A percentile compares a stretch with the other conserved stretches of the same genome.
Conservation (phyloP, 2,888 invertebrate species). For the Penaeus monodon region DNA sequence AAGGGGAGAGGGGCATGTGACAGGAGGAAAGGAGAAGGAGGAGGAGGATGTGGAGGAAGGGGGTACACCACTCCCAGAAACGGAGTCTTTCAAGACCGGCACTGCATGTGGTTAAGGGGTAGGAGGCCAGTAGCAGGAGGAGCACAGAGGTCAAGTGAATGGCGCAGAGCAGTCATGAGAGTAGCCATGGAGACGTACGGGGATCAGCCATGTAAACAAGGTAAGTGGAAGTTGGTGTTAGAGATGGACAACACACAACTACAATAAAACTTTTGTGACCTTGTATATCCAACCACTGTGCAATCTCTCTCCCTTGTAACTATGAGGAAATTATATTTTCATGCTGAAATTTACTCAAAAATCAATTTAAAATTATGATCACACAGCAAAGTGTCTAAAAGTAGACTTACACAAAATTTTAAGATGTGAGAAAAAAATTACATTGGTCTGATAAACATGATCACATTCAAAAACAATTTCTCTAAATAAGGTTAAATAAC, state of each 20-base stretch:
- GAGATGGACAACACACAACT: conserved; percentile 11
- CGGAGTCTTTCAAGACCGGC: conserved; percentile 15
- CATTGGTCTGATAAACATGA: no score
- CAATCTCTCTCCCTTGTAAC: no score
- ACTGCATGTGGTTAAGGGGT: background rate
- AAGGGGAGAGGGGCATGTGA: background rate
- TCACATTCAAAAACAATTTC: no score
- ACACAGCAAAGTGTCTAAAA: no score
- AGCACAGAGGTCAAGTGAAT: conserved; percentile 26
- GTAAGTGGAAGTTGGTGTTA: conserved; percentile 26
- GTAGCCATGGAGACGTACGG: conserved; percentile 23
- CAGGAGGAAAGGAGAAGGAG: background rate
- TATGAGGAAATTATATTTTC: no score
- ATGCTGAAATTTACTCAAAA: no score
- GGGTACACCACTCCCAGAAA: background rate
- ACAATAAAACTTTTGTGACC: background rate
- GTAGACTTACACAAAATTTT: no score
- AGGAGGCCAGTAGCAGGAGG: conserved; percentile 11
- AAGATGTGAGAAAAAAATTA: no score
- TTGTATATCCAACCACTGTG: no score
- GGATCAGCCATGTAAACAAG: conserved; percentile 38
- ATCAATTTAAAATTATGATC: no score
- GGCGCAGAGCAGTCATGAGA: conserved; percentile 23
- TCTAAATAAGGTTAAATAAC: no score
- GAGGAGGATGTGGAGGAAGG: conserved; percentile 4